A percentile compares a stretch with the other conserved stretches of the same genome.
These are phyloP conservation scores for Prolemur simus DNA, from an alignment of 2,113 vertebrate genomes.

Conservation along the genomic window DNA sequence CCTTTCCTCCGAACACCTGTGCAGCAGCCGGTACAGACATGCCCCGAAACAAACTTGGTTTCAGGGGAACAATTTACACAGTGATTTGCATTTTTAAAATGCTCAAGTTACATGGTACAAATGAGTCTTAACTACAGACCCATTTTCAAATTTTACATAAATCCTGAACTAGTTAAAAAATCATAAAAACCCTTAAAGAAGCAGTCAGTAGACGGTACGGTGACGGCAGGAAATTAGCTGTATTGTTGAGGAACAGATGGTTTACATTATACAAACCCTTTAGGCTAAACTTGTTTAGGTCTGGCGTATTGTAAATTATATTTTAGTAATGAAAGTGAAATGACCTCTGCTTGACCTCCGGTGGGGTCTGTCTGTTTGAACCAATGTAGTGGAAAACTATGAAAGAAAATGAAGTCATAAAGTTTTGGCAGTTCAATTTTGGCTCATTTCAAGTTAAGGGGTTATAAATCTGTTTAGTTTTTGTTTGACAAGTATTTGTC, in stretches of 20 bases:
- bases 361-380: constrained; percentile 85
- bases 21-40: background rate
- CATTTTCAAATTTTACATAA: constrained; percentile 80
- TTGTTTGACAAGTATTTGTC: constrained; percentile 89
- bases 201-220: constrained; percentile 83
- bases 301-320: constrained; percentile 92
- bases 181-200: constrained; percentile 79
- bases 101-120: constrained; percentile 73
- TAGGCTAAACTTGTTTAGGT: constrained; percentile 92
- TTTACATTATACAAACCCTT: constrained; percentile 92
- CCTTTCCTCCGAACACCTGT: constrained; percentile 54
- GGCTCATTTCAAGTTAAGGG: constrained; percentile 82
- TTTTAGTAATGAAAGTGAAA: constrained; percentile 90
- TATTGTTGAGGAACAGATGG: constrained; percentile 93
- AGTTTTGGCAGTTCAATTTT: constrained; percentile 84
- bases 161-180: constrained; percentile 77
- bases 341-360: constrained; percentile 89
- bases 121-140: constrained; percentile 74
- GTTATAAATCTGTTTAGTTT: constrained; percentile 86
- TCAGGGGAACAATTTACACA: constrained; percentile 49
- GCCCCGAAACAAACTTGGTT: constrained; percentile 6
- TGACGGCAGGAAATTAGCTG: constrained; percentile 89
- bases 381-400: constrained; percentile 84
- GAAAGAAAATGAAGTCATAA: constrained; percentile 87
- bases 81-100: constrained; percentile 74